These are phyloP conservation scores for Macquaria ambigua DNA, from an alignment of 2,113 vertebrate species.

Conservation along the genomic window DNA sequence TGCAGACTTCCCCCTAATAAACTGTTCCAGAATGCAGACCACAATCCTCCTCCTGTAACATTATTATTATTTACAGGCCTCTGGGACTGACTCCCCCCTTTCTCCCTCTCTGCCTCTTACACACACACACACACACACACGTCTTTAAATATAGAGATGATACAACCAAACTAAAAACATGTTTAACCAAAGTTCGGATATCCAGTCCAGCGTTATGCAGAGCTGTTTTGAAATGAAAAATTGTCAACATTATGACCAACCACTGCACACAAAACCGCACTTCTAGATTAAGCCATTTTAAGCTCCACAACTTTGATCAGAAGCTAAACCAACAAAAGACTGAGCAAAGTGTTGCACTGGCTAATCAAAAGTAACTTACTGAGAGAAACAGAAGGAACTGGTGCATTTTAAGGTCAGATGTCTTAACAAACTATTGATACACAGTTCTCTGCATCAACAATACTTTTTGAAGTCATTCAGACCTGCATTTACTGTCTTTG, in stretches of 20 bases:
- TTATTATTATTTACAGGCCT: slow-evolving; percentile 74
- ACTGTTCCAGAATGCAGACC: slow-evolving; percentile 87
- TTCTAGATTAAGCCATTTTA: not conserved
- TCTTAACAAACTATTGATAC: not conserved
- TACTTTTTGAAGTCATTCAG: not conserved
- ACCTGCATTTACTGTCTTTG: not conserved
- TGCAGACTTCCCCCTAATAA: slow-evolving; percentile 92
- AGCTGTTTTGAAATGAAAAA: slow-evolving; percentile 14
- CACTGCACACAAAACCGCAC: not conserved
- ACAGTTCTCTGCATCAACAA: not conserved
- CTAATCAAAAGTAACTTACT: not conserved
- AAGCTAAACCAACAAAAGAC: not conserved
- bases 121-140: slow-evolving; percentile 26
- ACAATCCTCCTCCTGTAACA: slow-evolving; percentile 79
- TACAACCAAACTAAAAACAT: slow-evolving; percentile 26
- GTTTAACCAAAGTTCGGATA: not conserved
- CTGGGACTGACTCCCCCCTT: slow-evolving; percentile 35
- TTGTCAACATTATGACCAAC: slow-evolving; percentile 1
- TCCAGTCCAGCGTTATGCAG: not conserved
- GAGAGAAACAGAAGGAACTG: not conserved
- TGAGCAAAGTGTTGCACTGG: not conserved
- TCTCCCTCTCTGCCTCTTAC: slow-evolving; percentile 25
- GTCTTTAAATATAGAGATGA: slow-evolving; percentile 47
- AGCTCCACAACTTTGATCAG: not conserved
- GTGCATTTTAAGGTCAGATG: not conserved